Evolutionary conservation across 1,140 invertebrate species (phyloP), one percentile per base, ranked within the genome.

Genomic region (Trichonephila clavipes): DNA sequence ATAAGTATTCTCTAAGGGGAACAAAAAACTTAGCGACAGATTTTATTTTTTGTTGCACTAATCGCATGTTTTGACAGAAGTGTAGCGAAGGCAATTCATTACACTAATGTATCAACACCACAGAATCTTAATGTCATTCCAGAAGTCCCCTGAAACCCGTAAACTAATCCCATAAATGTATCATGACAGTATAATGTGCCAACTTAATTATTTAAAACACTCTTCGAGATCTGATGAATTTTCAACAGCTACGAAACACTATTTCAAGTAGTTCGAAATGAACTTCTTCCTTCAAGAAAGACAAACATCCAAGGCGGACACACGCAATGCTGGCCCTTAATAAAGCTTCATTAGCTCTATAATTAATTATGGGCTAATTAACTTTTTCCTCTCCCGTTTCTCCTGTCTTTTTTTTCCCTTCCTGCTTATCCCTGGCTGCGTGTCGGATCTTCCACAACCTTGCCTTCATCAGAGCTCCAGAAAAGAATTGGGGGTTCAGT

Each of bases 341-440:
- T 90, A 81, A 90, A 82, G 69, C 88, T 81, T 90, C 88, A 90
- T 90, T 90, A 90, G 72, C 88, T 90, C 69, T 40, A 81, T 81
- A 69, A 90, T 90, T 90, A 90, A 90, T 90, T 90, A 90, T 24
- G 21, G 24, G n/a, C 88, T 90, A 90, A 90, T 90, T 90, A 90
- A 59, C 44, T 90, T 90, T 90, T 90, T 81, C 64, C 87, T 28
- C 44, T 81, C 88, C 40, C n/a, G 10, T 34, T 88, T 44, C 44
- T 51, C 34, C 34, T 64, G 19, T 64, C 58, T 62, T 86, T 86
- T 86, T 86, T 28, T 28, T 40, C 51, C 21, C 44, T n/a, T 12
- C 1, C 81, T 18, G 24, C 24, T 69, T 24, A n/a, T 21, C 24
- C 51, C 51, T 58, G 82, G 51, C 72, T 28, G 72, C 14, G 16